A percentile compares a stretch with the other conserved stretches of the same genome.
phyloP scores from a whole-genome alignment of 1,140 invertebrate species.

The Drosophila bocqueti region DNA sequence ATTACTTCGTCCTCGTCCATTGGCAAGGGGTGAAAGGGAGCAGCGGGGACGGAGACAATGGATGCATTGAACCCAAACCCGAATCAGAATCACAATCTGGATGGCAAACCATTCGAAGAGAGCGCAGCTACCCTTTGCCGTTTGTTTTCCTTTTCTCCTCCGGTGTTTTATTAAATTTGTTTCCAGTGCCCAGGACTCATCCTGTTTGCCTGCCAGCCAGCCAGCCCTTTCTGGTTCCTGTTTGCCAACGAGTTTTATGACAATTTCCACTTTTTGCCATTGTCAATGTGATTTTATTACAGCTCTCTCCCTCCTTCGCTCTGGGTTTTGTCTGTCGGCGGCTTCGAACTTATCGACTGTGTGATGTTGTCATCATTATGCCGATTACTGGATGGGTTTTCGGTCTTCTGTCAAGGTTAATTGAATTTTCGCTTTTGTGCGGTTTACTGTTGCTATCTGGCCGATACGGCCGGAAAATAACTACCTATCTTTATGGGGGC shows the following conservation, averaged over 20 bases:
- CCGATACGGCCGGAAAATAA: conserved; percentile 43
- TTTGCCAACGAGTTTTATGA: conserved; percentile 57
- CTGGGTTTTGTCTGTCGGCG: conserved; percentile 18
- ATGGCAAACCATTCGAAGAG: conserved; percentile 2
- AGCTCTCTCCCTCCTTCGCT: neutral
- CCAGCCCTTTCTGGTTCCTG: conserved; percentile 32
- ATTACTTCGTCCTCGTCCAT: conserved; percentile 59
- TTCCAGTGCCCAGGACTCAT: conserved; percentile 65
- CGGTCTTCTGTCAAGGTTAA: conserved; percentile 65
- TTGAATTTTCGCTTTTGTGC: conserved; percentile 65
- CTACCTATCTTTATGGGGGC: conserved; percentile 62
- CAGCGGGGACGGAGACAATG: conserved; percentile 46
- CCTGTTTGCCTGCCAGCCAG: conserved; percentile 10
- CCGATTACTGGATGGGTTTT: conserved; percentile 48
- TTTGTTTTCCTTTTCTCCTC: conserved; percentile 54
- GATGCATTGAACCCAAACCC: conserved; percentile 58
- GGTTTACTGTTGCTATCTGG: conserved; percentile 53
- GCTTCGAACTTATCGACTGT: conserved; percentile 44
- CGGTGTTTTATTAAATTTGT: conserved; percentile 83
- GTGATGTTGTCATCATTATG: conserved; percentile 66
- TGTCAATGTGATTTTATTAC: conserved; percentile 71
- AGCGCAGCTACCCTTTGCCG: conserved; percentile 55
- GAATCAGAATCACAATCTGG: conserved; percentile 41
- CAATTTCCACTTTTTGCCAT: conserved; percentile 75
- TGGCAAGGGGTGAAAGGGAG: conserved; percentile 14